These are phyloP conservation scores for Ophthalmolycus amberensis DNA, from an alignment of 2,113 vertebrate species.

Conservation along the genomic window DNA sequence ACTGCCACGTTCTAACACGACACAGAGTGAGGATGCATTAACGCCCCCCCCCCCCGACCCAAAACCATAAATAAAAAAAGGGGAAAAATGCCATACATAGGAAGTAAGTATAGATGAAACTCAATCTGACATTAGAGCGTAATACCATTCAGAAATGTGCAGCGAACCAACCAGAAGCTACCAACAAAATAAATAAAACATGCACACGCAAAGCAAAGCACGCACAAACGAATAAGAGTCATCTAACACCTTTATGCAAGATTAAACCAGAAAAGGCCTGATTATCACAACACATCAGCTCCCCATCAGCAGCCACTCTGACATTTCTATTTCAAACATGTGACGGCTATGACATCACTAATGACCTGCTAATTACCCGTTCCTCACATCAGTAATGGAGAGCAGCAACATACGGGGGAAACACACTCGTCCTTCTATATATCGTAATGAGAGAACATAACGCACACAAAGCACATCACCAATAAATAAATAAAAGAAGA, in stretches of 20 bases:
- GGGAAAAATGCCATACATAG: not conserved
- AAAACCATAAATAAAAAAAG: slow-evolving; percentile 18
- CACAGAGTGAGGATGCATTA: slow-evolving; percentile 21
- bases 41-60: not conserved
- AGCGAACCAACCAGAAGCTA: slow-evolving; percentile 1
- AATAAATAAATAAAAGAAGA: not conserved
- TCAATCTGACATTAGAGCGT: not conserved
- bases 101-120: slow-evolving; percentile 6
- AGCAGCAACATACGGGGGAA: not conserved
- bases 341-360: slow-evolving; percentile 50
- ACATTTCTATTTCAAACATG: slow-evolving; percentile 39
- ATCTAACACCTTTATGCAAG: slow-evolving; percentile 24
- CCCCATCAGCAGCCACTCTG: slow-evolving; percentile 27
- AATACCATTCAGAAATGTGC: not conserved
- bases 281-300: slow-evolving; percentile 13
- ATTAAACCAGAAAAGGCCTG: slow-evolving; percentile 30
- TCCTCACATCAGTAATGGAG: slow-evolving; percentile 41
- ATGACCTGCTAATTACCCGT: slow-evolving; percentile 49
- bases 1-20: not conserved
- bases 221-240: not conserved
- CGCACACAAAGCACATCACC: not conserved
- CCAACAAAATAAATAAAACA: not conserved
- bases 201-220: not conserved
- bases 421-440: not conserved
- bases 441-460: not conserved